Evolutionary conservation across 2,888 invertebrate species (phyloP).

Genomic region (Anagyrus pseudococci): DNA sequence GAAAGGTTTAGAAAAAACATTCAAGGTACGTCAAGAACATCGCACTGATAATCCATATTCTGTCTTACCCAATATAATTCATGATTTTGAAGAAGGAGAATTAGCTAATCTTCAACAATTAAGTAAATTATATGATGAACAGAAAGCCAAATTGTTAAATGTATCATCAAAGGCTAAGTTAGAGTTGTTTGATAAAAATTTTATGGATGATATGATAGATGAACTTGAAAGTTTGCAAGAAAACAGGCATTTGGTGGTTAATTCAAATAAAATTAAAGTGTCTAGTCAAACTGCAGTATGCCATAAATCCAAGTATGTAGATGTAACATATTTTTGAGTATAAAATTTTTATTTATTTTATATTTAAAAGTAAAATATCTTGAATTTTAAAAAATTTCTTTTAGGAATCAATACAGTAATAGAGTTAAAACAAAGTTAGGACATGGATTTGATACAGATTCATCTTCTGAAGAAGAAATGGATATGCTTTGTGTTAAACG

Average conservation of each 20-base stretch:
- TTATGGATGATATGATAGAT: slow-evolving; percentile 43
- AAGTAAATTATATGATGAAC: slow-evolving; percentile 45
- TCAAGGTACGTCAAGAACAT: slow-evolving; percentile 38
- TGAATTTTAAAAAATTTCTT: slow-evolving; percentile 5
- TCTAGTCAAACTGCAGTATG: neutral
- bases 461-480: slow-evolving; percentile 43
- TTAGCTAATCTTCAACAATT: slow-evolving; percentile 44
- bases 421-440: slow-evolving; percentile 43
- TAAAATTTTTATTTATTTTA: neutral
- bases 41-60: slow-evolving; percentile 45
- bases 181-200: slow-evolving; percentile 44
- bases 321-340: too few species aligned
- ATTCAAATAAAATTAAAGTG: slow-evolving; percentile 24
- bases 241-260: slow-evolving; percentile 19
- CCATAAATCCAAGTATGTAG: slow-evolving; percentile 17
- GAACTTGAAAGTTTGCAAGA: slow-evolving; percentile 41
- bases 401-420: slow-evolving; percentile 31
- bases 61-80: slow-evolving; percentile 42
- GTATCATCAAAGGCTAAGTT: slow-evolving; percentile 27
- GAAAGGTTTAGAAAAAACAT: slow-evolving; percentile 52
- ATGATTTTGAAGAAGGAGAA: slow-evolving; percentile 41
- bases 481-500: slow-evolving; percentile 1
- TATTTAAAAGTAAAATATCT: neutral
- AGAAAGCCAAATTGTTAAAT: slow-evolving; percentile 27
- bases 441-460: slow-evolving; percentile 46